Conservation (phyloP, 2,113 vertebrate genomes). For the Girardinichthys multiradiatus region DNA sequence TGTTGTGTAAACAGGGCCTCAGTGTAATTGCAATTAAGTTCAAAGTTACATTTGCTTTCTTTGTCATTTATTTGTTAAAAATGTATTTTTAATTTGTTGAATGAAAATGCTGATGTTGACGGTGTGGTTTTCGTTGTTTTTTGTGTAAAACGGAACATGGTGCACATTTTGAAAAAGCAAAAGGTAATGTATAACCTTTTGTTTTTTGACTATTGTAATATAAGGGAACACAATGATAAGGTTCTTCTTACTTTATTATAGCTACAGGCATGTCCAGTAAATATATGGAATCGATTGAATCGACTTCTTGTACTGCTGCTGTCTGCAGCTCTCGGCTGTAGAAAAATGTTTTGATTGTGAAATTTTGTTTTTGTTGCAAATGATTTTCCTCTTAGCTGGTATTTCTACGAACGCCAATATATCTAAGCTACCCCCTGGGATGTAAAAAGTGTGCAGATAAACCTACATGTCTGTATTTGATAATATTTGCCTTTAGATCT, state of each 20-base stretch:
- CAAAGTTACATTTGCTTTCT: background rate
- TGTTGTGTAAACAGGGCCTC: background rate
- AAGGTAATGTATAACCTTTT: background rate
- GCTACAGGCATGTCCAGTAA: background rate
- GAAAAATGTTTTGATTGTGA: background rate
- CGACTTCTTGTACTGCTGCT: too few species aligned
- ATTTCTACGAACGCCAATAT: too few species aligned
- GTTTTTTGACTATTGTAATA: background rate
- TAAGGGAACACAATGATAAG: background rate
- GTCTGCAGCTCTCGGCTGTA: background rate
- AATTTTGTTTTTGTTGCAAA: background rate
- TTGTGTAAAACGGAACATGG: background rate
- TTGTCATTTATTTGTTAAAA: background rate
- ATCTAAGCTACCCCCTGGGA: too few species aligned
- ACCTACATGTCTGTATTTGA: too few species aligned
- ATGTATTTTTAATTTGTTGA: background rate
- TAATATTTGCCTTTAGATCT: background rate
- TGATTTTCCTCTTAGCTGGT: too few species aligned
- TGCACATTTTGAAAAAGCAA: background rate
- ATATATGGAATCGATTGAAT: background rate
- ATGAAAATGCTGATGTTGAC: background rate
- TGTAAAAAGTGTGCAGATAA: too few species aligned
- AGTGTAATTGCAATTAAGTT: background rate
- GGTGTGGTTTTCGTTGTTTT: background rate
- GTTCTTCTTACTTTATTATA: background rate